Evolutionary conservation across 2,797 vertebrate genomes (phyloP).

Genomic region (Dicrostonyx torquatus): DNA sequence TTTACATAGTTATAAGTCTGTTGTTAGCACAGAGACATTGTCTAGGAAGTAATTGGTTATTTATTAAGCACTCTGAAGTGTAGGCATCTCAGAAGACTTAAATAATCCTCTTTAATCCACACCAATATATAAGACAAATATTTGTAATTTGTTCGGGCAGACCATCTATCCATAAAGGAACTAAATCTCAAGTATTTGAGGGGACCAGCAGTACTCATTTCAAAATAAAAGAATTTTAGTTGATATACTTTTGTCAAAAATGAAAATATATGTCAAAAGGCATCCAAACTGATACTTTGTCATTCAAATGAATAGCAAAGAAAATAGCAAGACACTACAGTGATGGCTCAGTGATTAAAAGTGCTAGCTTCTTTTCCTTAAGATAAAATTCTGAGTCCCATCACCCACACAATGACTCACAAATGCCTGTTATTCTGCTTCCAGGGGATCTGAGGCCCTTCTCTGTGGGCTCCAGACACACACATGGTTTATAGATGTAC

Average conservation of each 20-base stretch:
- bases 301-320: neutral
- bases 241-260: neutral
- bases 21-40: neutral
- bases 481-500: neutral
- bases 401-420: neutral
- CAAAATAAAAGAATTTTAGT: constrained; percentile 4
- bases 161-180: neutral
- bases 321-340: neutral
- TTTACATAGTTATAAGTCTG: neutral
- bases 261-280: neutral
- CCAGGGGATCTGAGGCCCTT: neutral
- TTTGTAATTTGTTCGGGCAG: constrained; percentile 6
- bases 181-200: neutral
- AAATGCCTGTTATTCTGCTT: neutral
- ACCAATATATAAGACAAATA: neutral
- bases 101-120: constrained; percentile 10
- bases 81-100: neutral
- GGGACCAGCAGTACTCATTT: neutral
- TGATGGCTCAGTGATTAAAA: neutral
- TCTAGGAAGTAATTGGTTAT: neutral
- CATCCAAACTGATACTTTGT: neutral
- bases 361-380: neutral
- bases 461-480: neutral
- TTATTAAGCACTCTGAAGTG: neutral
- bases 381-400: neutral